These are phyloP conservation scores for Colostygia pectinataria DNA, from an alignment of 2,888 invertebrate species.

Conservation along the genomic window DNA sequence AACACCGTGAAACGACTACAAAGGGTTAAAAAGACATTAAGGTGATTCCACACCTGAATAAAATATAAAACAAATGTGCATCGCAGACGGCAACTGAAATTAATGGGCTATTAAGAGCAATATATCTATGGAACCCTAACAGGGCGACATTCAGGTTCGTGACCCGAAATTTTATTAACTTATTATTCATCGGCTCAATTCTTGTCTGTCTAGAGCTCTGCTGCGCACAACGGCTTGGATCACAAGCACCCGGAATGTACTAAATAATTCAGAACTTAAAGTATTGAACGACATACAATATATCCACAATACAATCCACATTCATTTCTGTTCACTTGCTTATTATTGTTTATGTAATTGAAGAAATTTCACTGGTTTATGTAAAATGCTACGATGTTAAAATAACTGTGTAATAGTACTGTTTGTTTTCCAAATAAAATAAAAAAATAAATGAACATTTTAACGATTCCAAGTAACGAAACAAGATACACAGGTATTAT, in stretches of 20 bases:
- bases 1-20: constrained; percentile 14
- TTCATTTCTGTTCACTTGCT: too few species aligned
- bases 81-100: constrained; percentile 32
- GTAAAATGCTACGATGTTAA: too few species aligned
- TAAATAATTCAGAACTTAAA: background rate
- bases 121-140: constrained; percentile 27
- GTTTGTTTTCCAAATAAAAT: too few species aligned
- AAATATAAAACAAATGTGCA: constrained; percentile 26
- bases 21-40: constrained; percentile 30
- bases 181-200: constrained; percentile 29
- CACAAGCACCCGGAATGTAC: background rate
- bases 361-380: too few species aligned
- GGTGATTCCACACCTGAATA: constrained; percentile 30
- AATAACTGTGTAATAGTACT: too few species aligned
- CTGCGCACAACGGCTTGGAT: background rate
- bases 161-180: constrained; percentile 40
- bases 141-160: constrained; percentile 36
- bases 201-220: background rate
- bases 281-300: too few species aligned
- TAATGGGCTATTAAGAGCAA: constrained; percentile 39
- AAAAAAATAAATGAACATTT: too few species aligned
- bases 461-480: too few species aligned
- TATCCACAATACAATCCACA: too few species aligned
- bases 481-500: too few species aligned
- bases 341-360: too few species aligned